phyloP scores from a whole-genome alignment of 2,888 invertebrate genomes.

The Acanthosepion lycidas region DNA sequence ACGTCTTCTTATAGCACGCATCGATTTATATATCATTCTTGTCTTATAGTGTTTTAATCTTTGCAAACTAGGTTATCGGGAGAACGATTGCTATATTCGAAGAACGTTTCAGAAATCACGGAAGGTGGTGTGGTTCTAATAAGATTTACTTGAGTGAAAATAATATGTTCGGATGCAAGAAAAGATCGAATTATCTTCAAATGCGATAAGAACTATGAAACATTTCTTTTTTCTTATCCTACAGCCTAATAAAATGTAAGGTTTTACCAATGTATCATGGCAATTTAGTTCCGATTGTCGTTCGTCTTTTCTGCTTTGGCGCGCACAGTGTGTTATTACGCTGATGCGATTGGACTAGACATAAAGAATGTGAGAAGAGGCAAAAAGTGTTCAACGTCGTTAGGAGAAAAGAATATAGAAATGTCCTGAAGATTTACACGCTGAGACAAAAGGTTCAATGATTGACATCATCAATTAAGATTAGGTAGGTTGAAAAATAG shows the following conservation, averaged over 20 bases:
- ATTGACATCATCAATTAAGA: neutral
- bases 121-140: neutral
- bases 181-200: neutral
- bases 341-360: neutral
- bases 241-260: neutral
- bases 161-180: neutral
- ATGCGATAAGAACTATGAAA: neutral
- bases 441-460: neutral
- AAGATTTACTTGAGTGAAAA: conserved; percentile 8
- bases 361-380: neutral
- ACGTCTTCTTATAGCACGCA: neutral
- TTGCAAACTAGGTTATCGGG: neutral
- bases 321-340: neutral
- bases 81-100: conserved; percentile 18
- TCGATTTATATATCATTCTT: conserved; percentile 8
- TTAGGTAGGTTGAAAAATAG: neutral
- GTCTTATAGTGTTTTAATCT: conserved; percentile 21
- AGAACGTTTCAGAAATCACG: neutral
- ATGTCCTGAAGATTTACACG: neutral
- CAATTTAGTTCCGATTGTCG: conserved; percentile 3
- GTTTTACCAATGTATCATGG: neutral
- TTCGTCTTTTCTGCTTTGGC: neutral
- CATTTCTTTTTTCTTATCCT: neutral
- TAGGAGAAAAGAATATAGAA: neutral
- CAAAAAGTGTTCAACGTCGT: neutral